Base-by-base conservation (phyloP, 2,797 vertebrate species). In the Sus cebifrons region DNA sequence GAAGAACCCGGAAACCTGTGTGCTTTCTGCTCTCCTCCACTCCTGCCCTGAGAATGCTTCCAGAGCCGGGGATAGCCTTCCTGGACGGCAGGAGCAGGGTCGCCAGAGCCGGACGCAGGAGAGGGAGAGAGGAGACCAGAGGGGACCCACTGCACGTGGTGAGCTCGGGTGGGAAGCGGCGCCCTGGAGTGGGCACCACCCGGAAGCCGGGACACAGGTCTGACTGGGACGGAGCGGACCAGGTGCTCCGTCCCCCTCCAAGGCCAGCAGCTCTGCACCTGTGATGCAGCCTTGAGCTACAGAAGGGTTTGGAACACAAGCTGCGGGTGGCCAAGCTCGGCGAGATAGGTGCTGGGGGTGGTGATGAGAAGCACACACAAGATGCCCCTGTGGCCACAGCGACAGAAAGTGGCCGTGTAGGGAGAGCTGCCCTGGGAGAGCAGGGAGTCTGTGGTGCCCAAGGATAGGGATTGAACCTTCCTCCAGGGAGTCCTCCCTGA, bases 21-120 rank as follows among this genome's bases (percentile, higher is more conserved):
- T 1, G 0, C 60, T 3, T 25, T 15, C n/a, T 6, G 5, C 0
- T 23, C 16, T 0, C 0, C 3, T 17, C 17, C 14, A 21, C 71
- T 29, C 36, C 23, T 36, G 25, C 54, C 49, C 17, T 5, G 23
- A 36, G 54, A 25, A n/a, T 13, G 11, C 74, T 58, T n/a, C 62
- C 9, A 20, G 44, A 14, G 44, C 52, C 29, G 1, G n/a, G 32
- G 32, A 9, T 5, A 27, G n/a, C 68, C 88, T 44, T 27, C 29
- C 14, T 0, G 2, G 64, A 16, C 54, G 13, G 6, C 32, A 9
- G 40, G 58, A 3, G 27, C 0, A 2, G 49, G 58, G 44, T 16
- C 17, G 0, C 25, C 44, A 13, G 13, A 49, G 44, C 20, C 27
- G 32, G 65, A n/a, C 1, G 0, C 17, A 44, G 64, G 64, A 60